Percentiles rank a stretch among this genome's conserved stretches.
Evolutionary conservation across 2,113 vertebrate species (phyloP).

Genomic region (Hippoglossus stenolepis): DNA sequence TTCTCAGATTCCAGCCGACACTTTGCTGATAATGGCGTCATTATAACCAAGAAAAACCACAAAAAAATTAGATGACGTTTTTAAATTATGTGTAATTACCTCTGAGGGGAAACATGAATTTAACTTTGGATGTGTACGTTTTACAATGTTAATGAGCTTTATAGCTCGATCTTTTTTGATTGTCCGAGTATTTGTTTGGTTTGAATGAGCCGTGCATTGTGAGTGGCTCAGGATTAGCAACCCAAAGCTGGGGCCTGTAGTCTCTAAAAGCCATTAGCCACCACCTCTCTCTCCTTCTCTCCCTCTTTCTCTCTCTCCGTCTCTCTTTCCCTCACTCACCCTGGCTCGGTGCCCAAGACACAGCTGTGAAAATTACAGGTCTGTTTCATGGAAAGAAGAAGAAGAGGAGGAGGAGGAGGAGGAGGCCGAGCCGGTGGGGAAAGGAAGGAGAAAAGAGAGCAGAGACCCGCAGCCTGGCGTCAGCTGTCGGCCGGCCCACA

Average conservation of each 20-base stretch:
- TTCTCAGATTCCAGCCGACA: conserved; percentile 4
- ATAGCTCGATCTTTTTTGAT: conserved; percentile 26
- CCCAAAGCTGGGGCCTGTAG: conserved; percentile 18
- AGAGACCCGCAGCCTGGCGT: conserved; percentile 64
- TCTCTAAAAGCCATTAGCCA: conserved; percentile 65
- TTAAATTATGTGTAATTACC: not conserved
- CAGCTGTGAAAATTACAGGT: conserved; percentile 83
- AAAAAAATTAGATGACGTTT: not conserved
- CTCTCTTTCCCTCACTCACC: conserved; percentile 47
- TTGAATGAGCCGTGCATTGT: conserved; percentile 27
- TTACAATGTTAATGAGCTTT: conserved; percentile 17
- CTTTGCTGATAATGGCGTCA: not conserved
- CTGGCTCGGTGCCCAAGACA: conserved; percentile 68
- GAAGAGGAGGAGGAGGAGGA: conserved; percentile 50
- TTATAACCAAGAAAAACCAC: not conserved
- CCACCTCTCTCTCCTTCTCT: not conserved
- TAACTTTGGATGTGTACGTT: not conserved
- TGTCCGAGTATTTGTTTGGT: conserved; percentile 19
- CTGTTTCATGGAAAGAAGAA: conserved; percentile 70
- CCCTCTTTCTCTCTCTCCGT: conserved; percentile 1
- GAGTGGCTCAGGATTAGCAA: conserved; percentile 37
- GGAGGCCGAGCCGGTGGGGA: conserved; percentile 29
- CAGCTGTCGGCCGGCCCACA: conserved; percentile 80
- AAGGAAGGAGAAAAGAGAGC: conserved; percentile 26
- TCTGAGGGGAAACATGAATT: no score